Base-by-base conservation (phyloP, 2,797 vertebrate genomes). In the Danio albolineatus region DNA sequence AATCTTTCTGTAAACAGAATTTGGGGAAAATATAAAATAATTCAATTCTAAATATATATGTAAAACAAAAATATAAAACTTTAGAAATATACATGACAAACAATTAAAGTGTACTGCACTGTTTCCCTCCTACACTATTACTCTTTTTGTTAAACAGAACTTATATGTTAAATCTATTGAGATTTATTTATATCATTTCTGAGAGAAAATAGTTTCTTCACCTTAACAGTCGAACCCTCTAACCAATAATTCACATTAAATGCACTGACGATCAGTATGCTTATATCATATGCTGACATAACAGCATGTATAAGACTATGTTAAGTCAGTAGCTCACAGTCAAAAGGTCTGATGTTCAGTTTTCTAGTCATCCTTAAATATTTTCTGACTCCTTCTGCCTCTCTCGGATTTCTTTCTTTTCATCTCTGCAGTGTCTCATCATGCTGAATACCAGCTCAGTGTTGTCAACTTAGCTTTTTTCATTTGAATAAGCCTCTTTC, bases 401-500 rank as follows among this genome's bases (percentile, higher is more conserved):
- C 85, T 85, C 49, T 64, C 78, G 43, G 78, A 86, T 88, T 90
- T 87, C 78, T 76, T 82, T 83, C 78, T 84, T 88, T 87, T 85
- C 86, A 89, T 90, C 82, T 83, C 41, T 43, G 43, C 84, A 82
- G 71, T 51, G 43, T 85, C 77, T 79, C 83, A 79, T 85, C 66
- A 36, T 86, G 87, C 86, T 85, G 89, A 83, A 90, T 91, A 88
- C 82, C 84, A 43, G 82, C 87, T 86, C 85, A 75, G 79, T 90
- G 90, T 90, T 93, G 92, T 93, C 92, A 93, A 91, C 89, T 90
- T 91, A 89, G 90, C 86, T 80, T 86, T 28, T 91, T 92, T 92
- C 79, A 93, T 93, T 93, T 93, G 91, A 93, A 94, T 94, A 94
- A 94, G 93, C 93, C 88, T 93, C 93, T 94, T 93, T 93, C 83